phyloP scores from a whole-genome alignment of 2,888 invertebrate species.

The Pachydiplax longipennis region DNA sequence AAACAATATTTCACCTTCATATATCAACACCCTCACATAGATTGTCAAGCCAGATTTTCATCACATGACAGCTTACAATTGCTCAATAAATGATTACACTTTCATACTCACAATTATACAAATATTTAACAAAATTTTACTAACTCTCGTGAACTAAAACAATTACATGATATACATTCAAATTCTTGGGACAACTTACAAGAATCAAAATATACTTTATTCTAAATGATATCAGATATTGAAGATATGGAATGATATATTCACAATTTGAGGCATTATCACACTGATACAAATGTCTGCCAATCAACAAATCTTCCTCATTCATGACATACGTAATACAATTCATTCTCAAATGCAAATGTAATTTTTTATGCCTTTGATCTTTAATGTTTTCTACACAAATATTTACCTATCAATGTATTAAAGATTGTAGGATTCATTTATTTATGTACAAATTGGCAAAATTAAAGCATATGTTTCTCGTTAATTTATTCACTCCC shows the following conservation, averaged over 20 bases:
- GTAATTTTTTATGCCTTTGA: not conserved
- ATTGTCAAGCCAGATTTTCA: not conserved
- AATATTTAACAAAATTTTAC: slow-evolving; percentile 11
- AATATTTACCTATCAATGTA: not conserved
- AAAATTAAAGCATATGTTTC: slow-evolving; percentile 36
- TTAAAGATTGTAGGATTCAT: not conserved
- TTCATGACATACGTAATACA: not conserved
- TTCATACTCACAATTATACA: slow-evolving; percentile 28
- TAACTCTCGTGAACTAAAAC: slow-evolving; percentile 16
- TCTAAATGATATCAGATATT: slow-evolving; percentile 3
- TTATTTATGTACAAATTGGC: slow-evolving; percentile 29
- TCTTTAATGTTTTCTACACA: not conserved
- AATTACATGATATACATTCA: slow-evolving; percentile 8
- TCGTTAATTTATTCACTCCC: slow-evolving; percentile 4
- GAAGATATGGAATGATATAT: slow-evolving; percentile 42
- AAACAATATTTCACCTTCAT: slow-evolving; percentile 9
- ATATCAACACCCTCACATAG: not conserved
- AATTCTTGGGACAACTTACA: slow-evolving; percentile 2
- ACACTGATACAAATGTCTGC: slow-evolving; percentile 4
- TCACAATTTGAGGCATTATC: slow-evolving; percentile 8
- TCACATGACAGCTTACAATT: slow-evolving; percentile 9
- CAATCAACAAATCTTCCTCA: not conserved
- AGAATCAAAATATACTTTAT: slow-evolving; percentile 30
- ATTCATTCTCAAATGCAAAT: not conserved
- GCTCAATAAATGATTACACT: slow-evolving; percentile 4